Evolutionary conservation across 23 tunicate genomes (phyloP).

Genomic region (Halocynthia aurantium): DNA sequence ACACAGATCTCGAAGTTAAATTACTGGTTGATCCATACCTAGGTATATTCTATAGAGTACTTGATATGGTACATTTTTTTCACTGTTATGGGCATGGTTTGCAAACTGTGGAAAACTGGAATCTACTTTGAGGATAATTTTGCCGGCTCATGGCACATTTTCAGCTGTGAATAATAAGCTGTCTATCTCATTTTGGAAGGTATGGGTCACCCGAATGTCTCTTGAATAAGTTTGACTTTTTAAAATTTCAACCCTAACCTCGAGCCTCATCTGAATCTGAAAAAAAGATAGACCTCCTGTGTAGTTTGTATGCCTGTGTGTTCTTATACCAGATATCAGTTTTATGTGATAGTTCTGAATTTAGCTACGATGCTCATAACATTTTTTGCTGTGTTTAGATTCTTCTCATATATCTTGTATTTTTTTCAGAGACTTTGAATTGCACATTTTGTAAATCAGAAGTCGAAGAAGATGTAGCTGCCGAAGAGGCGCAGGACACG

Average conservation of each 20-base stretch:
- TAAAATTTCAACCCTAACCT: not conserved
- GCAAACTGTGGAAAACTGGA: too few relatives aligned
- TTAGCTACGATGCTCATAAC: not conserved
- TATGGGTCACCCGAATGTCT: too few relatives aligned
- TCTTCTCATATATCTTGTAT: not conserved
- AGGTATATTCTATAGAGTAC: constrained; percentile 22
- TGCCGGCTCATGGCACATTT: too few relatives aligned
- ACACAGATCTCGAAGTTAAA: constrained; percentile 86
- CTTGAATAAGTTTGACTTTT: not conserved
- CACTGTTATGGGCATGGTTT: not conserved
- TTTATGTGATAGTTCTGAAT: too few relatives aligned
- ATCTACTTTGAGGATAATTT: too few relatives aligned
- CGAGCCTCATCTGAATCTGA: too few relatives aligned
- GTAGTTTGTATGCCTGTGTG: too few relatives aligned
- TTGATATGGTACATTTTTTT: not conserved
- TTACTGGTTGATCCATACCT: constrained; percentile 64
- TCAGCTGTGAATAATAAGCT: too few relatives aligned
- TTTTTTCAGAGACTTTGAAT: constrained; percentile 48
- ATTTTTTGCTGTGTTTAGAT: not conserved
- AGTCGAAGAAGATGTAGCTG: constrained; percentile 67
- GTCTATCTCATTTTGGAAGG: too few relatives aligned
- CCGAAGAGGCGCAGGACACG: constrained; percentile 31
- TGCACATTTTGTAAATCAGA: constrained; percentile 71
- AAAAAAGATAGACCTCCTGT: too few relatives aligned
- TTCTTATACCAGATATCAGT: not conserved